Base-by-base conservation (phyloP, 2,888 invertebrate genomes). In the Heliconius erato region DNA sequence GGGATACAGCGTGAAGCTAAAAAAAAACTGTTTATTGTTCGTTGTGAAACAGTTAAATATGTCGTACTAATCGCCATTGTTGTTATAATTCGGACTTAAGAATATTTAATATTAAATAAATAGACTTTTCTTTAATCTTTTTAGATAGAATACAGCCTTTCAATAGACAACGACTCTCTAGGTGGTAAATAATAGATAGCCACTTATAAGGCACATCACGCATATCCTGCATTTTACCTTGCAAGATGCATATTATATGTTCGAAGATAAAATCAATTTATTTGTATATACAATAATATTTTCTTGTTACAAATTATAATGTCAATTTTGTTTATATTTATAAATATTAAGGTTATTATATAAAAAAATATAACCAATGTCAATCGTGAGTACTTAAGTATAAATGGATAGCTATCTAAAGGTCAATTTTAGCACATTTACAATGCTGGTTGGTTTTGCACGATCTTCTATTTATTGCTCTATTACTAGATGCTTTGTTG, bases 311-410 rank as follows among this genome's bases (percentile, higher is more conserved):
- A 4, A 23, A 32, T 26, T 7, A 35, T n/a, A 63, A 35, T 63
- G 40, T n/a, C 63, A 40, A 14, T n/a, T 14, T 63, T 35, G 35
- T 63, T 76, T 35, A 54, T 67, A 44, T 26, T 67, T 44, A 44
- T 78, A 28, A 40, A 28, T 78, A 65, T 12, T 40, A 67, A 78
- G 74, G 74, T 59, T 78, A 28, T 63, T 54, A 32, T 65, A 40
- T 23, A 26, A n/a, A n/a, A 35, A 77, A 77, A 77, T 23, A 77
- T 44, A 44, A 23, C 26, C 78, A 78, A 78, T 49, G 78, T 49
- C 78, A 78, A 78, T 78, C 78, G 78, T 78, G 78, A 78, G 67
- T 49, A 76, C 23, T 59, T 78, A 32, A 78, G 49, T 44, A 78
- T n/a, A 26, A 67, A 44, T 28, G 16, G 35, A 67, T 76, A 40